Conservation (phyloP, 92 coral and sea anemone species). For the Umimayanthus chanpuru region DNA sequence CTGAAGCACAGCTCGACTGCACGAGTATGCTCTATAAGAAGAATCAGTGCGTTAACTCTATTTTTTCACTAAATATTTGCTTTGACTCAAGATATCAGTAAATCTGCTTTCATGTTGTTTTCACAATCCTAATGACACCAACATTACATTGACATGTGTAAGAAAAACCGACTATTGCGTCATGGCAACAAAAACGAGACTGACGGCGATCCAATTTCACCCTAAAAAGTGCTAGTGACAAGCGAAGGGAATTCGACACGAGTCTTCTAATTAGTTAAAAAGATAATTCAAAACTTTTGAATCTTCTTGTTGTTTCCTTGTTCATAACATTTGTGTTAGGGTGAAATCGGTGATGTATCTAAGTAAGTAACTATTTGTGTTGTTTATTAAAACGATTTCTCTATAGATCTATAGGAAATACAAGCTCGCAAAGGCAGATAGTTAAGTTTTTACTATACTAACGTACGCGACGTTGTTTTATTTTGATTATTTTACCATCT, state of each 20-base stretch:
- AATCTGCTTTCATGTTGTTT: not conserved
- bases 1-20: too few relatives aligned
- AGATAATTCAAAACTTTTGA: not conserved
- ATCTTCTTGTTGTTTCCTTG: not conserved
- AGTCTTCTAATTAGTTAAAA: not conserved
- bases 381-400: not conserved
- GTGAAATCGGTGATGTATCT: too few relatives aligned
- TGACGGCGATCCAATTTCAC: slow-evolving; percentile 8
- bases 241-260: too few relatives aligned
- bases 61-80: not conserved
- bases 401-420: not conserved
- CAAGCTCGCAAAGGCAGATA: not conserved
- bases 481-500: not conserved
- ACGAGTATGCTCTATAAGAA: too few relatives aligned
- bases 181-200: not conserved
- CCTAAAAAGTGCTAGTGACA: not conserved
- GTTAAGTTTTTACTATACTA: not conserved
- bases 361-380: not conserved
- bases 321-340: too few relatives aligned
- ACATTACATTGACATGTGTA: not conserved
- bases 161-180: not conserved
- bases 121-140: not conserved
- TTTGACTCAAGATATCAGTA: not conserved
- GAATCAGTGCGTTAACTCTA: not conserved
- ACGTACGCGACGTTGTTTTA: not conserved